A percentile compares a stretch with the other conserved stretches of the same genome.
Conservation (phyloP, 1,140 invertebrate genomes). For the Habropoda laboriosa region DNA sequence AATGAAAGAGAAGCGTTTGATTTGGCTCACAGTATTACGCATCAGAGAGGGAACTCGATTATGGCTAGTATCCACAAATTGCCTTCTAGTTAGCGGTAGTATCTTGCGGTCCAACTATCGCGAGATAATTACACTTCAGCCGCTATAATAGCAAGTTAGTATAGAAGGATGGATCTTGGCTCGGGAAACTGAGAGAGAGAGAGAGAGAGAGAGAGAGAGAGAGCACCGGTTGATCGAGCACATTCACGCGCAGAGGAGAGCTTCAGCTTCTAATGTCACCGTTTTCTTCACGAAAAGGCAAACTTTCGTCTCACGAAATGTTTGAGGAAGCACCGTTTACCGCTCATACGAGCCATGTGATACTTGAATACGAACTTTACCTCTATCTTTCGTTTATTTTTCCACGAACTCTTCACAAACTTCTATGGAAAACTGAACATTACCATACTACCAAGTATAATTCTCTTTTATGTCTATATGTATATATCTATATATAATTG, state of each 20-base stretch:
- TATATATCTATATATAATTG: no score
- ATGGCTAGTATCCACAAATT: slow-evolving; percentile 35
- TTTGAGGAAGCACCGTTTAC: slow-evolving; percentile 6
- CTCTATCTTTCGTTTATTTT: neutral
- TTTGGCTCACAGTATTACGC: neutral
- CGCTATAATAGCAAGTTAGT: slow-evolving; percentile 49
- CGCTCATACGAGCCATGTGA: neutral
- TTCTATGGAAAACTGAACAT: no score
- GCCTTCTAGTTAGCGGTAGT: slow-evolving; percentile 34
- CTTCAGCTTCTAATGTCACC: slow-evolving; percentile 4
- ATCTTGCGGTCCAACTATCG: slow-evolving; percentile 41
- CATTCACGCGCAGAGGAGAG: neutral
- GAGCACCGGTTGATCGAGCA: slow-evolving; percentile 34
- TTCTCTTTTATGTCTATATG: no score
- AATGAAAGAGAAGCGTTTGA: neutral
- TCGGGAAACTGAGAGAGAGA: slow-evolving; percentile 7
- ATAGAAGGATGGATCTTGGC: slow-evolving; percentile 26
- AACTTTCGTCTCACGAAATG: slow-evolving; percentile 5
- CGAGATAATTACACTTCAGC: slow-evolving; percentile 45
- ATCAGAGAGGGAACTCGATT: slow-evolving; percentile 5
- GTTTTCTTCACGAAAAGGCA: slow-evolving; percentile 15
- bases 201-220: no score
- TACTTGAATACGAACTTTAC: neutral
- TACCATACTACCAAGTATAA: no score
- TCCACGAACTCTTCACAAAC: neutral